Base-by-base conservation (phyloP, 2,888 invertebrate genomes). In the Andrena flavipes region DNA sequence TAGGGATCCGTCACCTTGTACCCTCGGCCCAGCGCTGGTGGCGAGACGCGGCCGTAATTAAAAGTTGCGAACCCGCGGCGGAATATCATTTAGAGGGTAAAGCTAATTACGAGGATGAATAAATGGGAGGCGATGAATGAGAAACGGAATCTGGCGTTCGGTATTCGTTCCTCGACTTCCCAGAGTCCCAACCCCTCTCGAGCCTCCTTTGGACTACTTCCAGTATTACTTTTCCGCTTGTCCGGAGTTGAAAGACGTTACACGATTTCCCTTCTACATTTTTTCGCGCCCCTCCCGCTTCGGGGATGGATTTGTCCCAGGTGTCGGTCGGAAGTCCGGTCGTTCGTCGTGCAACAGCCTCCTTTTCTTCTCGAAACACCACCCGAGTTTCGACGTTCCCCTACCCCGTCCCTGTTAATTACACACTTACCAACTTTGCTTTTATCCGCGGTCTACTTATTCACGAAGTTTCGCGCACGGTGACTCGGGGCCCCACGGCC, bases 401-500 rank as follows among this genome's bases (percentile, higher is more conserved):
- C 42, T 4, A n/a, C 51, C 16, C 26, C 81, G 73, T 30, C 64
- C 75, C 64, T 78, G 84, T 84, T 88, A 88, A 88, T 88, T 88
- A 88, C 86, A 87, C 87, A 82, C 87, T 88, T 83, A 80, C 71
- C 72, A 88, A 88, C 88, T 88, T 88, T 88, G 65, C 88, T 88
- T 88, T 88, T 87, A 88, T 87, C 87, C 80, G 60, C 16, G 82
- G 82, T 76, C 82, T 77, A 84, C 84, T 88, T 87, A 82, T 85
- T 81, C 85, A 69, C 74, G 64, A 88, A 88, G 73, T 88, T 82
- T 71, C 74, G 64, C 62, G 48, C 69, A 64, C 67, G 20, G 42
- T 26, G 70, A 48, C 56, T 59, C 54, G 71, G 33, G 71, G n/a
- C 59, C 59, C 7, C 77, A 10, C 26, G 33, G 23, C 48, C 20